These are phyloP conservation scores for Tuberolachnus salignus DNA, from an alignment of 2,888 invertebrate genomes.

Conservation along the genomic window DNA sequence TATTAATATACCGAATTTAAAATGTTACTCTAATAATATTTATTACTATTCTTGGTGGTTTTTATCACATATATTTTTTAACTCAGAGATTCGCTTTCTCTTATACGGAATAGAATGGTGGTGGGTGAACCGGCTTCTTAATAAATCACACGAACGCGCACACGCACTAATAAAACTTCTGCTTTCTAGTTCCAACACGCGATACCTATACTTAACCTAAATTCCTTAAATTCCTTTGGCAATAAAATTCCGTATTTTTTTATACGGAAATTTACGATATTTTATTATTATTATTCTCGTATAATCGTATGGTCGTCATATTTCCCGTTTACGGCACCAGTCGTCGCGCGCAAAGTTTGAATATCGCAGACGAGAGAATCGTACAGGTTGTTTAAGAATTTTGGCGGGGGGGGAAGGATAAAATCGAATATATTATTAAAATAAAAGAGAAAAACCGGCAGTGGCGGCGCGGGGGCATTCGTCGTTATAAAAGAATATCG, in stretches of 20 bases:
- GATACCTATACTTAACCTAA: constrained; percentile 34
- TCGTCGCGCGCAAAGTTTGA: not conserved
- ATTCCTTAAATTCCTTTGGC: constrained; percentile 31
- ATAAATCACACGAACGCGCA: constrained; percentile 42
- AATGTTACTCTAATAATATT: not conserved
- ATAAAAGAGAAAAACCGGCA: constrained; percentile 19
- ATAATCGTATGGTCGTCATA: not conserved
- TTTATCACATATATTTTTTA: constrained; percentile 2
- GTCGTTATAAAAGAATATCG: constrained; percentile 15
- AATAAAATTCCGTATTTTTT: not conserved
- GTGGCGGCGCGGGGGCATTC: too few relatives aligned
- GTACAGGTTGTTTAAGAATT: not conserved
- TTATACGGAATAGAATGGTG: not conserved
- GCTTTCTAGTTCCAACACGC: constrained; percentile 50
- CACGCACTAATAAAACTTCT: constrained; percentile 39
- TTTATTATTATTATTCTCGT: too few relatives aligned
- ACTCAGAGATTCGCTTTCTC: constrained; percentile 41
- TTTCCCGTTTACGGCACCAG: not conserved
- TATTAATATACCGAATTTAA: not conserved
- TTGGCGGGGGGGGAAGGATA: not conserved
- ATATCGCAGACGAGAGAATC: not conserved
- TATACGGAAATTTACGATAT: constrained; percentile 2
- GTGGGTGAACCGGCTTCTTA: constrained; percentile 48
- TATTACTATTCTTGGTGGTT: not conserved
- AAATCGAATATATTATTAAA: constrained; percentile 10